A percentile compares a stretch with the other conserved stretches of the same genome.
Evolutionary conservation across 2,888 invertebrate genomes (phyloP).

Genomic region (Bimastos eiseni): DNA sequence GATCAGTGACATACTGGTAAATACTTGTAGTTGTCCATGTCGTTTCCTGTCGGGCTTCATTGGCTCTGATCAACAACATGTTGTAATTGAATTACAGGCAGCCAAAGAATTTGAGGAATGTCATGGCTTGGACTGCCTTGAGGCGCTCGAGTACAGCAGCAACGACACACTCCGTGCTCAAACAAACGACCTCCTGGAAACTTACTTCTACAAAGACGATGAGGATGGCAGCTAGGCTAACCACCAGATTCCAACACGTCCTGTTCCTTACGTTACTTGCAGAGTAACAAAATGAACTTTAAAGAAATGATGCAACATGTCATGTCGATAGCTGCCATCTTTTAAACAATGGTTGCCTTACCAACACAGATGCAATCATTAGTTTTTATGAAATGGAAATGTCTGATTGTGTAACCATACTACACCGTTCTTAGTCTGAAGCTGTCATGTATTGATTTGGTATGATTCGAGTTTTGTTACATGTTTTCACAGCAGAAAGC

Average conservation of each 20-base stretch:
- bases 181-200: slow-evolving; percentile 53
- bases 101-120: slow-evolving; percentile 51
- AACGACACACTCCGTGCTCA: slow-evolving; percentile 50
- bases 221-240: not conserved
- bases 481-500: not conserved
- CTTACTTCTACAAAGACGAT: slow-evolving; percentile 48
- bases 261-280: not conserved
- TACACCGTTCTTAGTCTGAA: not conserved
- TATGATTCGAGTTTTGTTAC: not conserved
- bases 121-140: slow-evolving; percentile 51
- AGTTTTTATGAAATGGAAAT: slow-evolving; percentile 2
- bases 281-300: too few relatives aligned
- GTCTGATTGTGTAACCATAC: not conserved
- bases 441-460: not conserved
- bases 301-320: not conserved
- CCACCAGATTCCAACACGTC: not conserved
- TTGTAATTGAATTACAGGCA: slow-evolving; percentile 44
- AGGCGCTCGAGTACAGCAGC: slow-evolving; percentile 54
- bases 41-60: not conserved
- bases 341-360: not conserved
- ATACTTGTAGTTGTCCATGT: not conserved
- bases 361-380: not conserved
- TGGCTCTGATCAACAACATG: too few relatives aligned
- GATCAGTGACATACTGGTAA: not conserved
- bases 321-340: not conserved